Percentiles rank a stretch among this genome's conserved stretches.
Evolutionary conservation across 2,113 vertebrate species (phyloP).

Genomic region (Pterocles gutturalis): DNA sequence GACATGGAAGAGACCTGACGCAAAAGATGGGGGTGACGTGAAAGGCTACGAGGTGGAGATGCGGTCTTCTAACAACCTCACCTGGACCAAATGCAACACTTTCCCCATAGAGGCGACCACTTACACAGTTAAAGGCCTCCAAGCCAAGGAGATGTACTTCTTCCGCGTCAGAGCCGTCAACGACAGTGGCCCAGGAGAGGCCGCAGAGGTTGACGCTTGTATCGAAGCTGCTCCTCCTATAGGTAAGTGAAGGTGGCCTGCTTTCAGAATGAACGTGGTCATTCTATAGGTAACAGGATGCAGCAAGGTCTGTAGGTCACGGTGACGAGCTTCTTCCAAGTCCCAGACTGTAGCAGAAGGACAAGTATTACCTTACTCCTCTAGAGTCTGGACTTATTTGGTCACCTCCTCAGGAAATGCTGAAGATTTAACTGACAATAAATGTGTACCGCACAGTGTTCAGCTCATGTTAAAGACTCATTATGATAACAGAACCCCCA

Average conservation of each 20-base stretch:
- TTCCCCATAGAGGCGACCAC: conserved; percentile 69
- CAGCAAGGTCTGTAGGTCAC: background rate
- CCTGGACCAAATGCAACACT: conserved; percentile 84
- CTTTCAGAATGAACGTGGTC: background rate
- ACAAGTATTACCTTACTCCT: background rate
- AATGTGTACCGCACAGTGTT: background rate
- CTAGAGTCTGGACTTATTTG: background rate
- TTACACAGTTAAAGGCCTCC: conserved; percentile 86
- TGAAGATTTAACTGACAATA: background rate
- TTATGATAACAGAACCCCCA: background rate
- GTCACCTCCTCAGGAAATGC: background rate
- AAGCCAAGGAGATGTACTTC: conserved; percentile 80
- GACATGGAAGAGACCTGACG: conserved; percentile 83
- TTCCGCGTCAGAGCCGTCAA: conserved; percentile 82
- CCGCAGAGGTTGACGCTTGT: conserved; percentile 77
- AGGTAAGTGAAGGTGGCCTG: conserved; percentile 71
- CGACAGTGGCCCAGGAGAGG: conserved; percentile 78
- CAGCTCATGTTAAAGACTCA: background rate
- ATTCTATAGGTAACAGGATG: background rate
- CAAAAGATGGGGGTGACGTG: conserved; percentile 71
- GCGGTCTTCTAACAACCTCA: conserved; percentile 71
- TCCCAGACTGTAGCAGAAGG: background rate
- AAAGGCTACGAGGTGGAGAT: conserved; percentile 89
- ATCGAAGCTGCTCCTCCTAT: conserved; percentile 76
- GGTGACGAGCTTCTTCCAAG: background rate